Percentiles rank a stretch among this genome's conserved stretches.
Evolutionary conservation across 1,140 invertebrate genomes (phyloP).

Genomic region (Drosophila athabasca): DNA sequence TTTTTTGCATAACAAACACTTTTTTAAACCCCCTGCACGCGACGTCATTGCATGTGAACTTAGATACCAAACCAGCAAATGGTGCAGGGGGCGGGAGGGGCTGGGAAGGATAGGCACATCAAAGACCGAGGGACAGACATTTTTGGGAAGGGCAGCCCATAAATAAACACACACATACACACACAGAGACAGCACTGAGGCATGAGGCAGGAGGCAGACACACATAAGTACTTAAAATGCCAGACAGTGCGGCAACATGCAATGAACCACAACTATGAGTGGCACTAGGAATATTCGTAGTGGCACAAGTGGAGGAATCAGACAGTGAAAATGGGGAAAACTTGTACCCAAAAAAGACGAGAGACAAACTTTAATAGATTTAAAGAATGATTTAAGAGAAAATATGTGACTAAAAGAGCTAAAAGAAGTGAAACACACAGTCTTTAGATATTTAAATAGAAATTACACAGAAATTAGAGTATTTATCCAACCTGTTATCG

Average conservation of each 20-base stretch:
- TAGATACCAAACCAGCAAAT: conserved; percentile 36
- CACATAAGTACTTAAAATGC: conserved; percentile 71
- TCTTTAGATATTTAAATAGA: neutral
- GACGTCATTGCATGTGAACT: conserved; percentile 72
- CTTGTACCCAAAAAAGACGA: neutral
- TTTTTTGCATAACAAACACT: conserved; percentile 73
- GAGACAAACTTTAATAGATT: too few relatives aligned
- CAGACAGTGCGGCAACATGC: conserved; percentile 78
- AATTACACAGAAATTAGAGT: conserved; percentile 15
- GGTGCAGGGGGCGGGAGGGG: conserved; percentile 1
- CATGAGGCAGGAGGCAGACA: conserved; percentile 5
- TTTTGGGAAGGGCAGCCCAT: conserved; percentile 51
- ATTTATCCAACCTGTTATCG: too few relatives aligned
- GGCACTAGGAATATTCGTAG: too few relatives aligned
- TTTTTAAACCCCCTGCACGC: conserved; percentile 48
- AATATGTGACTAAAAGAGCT: too few relatives aligned
- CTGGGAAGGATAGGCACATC: conserved; percentile 4
- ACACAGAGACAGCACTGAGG: conserved; percentile 1
- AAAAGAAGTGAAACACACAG: too few relatives aligned
- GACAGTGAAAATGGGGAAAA: conserved; percentile 9
- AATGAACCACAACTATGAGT: conserved; percentile 64
- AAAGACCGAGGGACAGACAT: conserved; percentile 39
- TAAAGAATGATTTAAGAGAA: too few relatives aligned
- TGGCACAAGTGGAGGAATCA: conserved; percentile 10
- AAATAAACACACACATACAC: conserved; percentile 58